phyloP scores from a whole-genome alignment of 1,140 invertebrate species.

The Nephila pilipes region DNA sequence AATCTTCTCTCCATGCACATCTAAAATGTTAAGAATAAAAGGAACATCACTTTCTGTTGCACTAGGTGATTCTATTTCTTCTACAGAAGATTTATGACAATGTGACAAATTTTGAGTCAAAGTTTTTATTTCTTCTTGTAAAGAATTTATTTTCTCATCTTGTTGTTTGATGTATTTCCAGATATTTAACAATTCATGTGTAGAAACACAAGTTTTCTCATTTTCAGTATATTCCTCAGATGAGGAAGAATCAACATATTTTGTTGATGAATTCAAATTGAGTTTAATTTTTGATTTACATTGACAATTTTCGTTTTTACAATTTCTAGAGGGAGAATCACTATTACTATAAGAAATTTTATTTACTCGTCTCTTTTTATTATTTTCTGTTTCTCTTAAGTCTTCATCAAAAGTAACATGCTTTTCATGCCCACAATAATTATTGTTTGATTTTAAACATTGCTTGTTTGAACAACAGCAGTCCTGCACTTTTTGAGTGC shows the following conservation, averaged over 20 bases:
- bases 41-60: neutral
- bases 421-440: neutral
- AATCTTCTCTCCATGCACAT: neutral
- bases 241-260: neutral
- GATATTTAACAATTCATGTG: neutral
- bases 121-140: slow-evolving; percentile 21
- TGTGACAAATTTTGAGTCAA: neutral
- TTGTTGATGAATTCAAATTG: neutral
- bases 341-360: neutral
- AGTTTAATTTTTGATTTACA: neutral
- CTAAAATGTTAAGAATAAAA: slow-evolving; percentile 14
- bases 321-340: neutral
- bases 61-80: neutral
- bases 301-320: neutral
- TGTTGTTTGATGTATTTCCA: slow-evolving; percentile 47
- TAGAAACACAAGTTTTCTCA: neutral
- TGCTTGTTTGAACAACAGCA: neutral
- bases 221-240: neutral
- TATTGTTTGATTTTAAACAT: neutral
- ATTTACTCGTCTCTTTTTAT: neutral
- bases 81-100: neutral
- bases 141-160: slow-evolving; percentile 15
- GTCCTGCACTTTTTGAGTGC: neutral
- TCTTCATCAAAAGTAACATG: neutral
- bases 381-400: neutral